Evolutionary conservation across 2,797 vertebrate species (phyloP).

Genomic region (Tokudaia tokunoshimensis): DNA sequence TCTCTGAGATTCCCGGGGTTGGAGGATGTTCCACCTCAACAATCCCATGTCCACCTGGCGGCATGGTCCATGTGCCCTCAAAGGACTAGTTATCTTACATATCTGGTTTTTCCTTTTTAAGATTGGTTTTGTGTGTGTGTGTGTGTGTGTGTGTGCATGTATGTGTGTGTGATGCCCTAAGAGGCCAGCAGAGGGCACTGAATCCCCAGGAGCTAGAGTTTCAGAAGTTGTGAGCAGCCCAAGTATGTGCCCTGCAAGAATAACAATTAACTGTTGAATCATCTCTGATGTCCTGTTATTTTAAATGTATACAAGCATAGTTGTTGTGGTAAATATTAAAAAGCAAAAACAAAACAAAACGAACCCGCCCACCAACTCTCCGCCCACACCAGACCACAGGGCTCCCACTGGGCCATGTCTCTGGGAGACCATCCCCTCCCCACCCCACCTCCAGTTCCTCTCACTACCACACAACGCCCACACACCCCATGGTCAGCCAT

Average conservation of each 20-base stretch:
- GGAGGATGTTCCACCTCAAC: background rate
- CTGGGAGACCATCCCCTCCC: no score
- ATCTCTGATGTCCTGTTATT: background rate
- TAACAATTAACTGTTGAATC: background rate
- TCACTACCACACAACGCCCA: no score
- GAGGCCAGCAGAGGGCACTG: background rate
- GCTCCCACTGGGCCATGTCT: no score
- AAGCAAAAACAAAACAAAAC: no score
- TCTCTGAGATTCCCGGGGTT: background rate
- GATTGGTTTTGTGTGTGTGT: background rate
- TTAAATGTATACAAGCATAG: background rate
- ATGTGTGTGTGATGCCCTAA: no score
- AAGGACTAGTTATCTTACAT: slow-evolving; percentile 12
- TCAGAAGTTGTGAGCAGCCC: background rate
- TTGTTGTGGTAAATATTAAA: no score
- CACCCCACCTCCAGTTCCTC: no score
- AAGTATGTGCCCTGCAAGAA: background rate
- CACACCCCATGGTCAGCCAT: no score
- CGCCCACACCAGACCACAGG: no score
- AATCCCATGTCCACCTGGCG: background rate
- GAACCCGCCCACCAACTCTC: no score
- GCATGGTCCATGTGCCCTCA: background rate
- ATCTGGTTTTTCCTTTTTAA: background rate
- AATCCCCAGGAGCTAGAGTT: background rate
- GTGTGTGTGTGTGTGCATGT: background rate